Evolutionary conservation across 1,140 invertebrate genomes (phyloP).

Genomic region (Oreohelix idahoensis): DNA sequence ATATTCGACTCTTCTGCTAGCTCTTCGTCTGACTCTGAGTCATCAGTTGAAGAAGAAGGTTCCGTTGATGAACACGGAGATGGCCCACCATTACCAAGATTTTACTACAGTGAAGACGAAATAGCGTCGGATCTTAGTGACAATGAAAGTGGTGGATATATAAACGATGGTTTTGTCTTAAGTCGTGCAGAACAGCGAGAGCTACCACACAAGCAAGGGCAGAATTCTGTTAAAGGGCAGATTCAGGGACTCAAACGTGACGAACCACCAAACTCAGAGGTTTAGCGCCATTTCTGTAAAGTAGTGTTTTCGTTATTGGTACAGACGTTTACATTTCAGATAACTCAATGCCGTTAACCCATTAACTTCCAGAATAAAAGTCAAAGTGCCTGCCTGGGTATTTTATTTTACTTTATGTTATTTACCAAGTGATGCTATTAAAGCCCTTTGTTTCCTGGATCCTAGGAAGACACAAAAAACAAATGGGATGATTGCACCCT

Average conservation of each 20-base stretch:
- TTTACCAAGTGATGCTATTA: too few species aligned
- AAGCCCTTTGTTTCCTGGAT: too few species aligned
- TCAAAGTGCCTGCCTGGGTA: too few species aligned
- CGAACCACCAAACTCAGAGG: too few species aligned
- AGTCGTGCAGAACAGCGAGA: background rate
- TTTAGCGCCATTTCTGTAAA: too few species aligned
- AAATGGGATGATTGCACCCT: too few species aligned
- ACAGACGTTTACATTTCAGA: too few species aligned
- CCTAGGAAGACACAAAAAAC: too few species aligned
- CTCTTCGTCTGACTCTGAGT: background rate
- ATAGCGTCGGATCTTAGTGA: background rate
- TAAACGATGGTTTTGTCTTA: conserved; percentile 9
- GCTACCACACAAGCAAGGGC: background rate
- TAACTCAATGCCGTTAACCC: too few species aligned
- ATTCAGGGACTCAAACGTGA: background rate
- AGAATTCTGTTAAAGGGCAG: background rate
- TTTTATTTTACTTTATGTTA: too few species aligned
- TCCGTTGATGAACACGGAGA: background rate
- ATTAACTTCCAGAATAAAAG: too few species aligned
- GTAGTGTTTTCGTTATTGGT: too few species aligned
- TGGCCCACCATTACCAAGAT: background rate
- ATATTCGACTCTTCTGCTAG: conserved; percentile 12
- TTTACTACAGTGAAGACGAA: conserved; percentile 14
- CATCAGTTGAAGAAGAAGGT: conserved; percentile 24
- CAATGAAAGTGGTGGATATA: background rate